Conservation (phyloP, 2,113 vertebrate genomes). For the Bos javanicus region DNA sequence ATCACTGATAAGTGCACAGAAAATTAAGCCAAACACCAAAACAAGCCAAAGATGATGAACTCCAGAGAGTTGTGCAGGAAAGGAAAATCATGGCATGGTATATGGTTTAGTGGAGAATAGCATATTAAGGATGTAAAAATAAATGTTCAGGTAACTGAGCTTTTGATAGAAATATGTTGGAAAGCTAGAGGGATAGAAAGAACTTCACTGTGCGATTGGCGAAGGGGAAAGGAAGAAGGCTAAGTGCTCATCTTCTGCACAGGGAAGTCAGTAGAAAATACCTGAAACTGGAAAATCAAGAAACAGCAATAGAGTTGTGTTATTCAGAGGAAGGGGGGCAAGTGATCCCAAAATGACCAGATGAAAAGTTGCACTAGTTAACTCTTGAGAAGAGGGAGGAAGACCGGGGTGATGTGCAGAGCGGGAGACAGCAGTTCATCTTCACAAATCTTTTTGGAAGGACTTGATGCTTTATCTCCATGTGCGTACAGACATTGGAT, state of each 20-base stretch:
- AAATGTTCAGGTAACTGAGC: background rate
- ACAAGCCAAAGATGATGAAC: background rate
- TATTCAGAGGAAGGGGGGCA: background rate
- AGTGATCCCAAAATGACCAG: background rate
- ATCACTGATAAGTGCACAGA: background rate
- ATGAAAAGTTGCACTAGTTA: background rate
- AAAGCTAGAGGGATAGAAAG: background rate
- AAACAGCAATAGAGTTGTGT: background rate
- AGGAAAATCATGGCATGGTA: background rate
- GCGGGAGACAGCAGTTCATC: background rate
- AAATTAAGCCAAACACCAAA: background rate
- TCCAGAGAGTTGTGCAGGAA: background rate
- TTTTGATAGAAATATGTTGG: background rate
- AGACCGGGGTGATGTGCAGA: no score
- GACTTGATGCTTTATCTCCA: background rate
- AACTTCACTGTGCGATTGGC: background rate
- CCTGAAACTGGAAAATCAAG: background rate
- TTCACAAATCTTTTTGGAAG: background rate
- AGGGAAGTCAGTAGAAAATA: background rate
- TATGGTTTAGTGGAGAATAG: background rate
- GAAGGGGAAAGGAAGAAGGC: background rate
- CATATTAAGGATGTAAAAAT: background rate
- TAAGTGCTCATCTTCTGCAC: background rate
- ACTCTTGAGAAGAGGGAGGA: background rate
- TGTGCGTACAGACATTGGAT: background rate